Evolutionary conservation across 2,113 vertebrate species (phyloP).

Genomic region (Clarias gariepinus): DNA sequence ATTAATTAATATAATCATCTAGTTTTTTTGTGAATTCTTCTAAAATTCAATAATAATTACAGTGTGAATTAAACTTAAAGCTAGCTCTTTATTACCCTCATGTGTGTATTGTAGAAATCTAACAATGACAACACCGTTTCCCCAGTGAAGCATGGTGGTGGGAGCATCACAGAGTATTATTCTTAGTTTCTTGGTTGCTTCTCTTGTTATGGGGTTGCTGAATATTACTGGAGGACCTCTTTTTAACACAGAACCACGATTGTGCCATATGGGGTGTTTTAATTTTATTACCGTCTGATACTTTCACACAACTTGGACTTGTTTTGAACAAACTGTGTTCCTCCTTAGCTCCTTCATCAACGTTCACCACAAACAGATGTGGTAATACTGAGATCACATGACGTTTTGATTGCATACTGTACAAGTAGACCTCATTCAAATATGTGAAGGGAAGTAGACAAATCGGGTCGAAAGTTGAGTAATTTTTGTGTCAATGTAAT

Average conservation of each 20-base stretch:
- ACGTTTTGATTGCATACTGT: neutral
- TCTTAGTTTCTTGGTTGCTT: neutral
- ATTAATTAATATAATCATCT: no score
- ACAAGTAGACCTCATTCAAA: neutral
- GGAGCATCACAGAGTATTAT: neutral
- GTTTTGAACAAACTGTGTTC: neutral
- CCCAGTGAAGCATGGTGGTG: neutral
- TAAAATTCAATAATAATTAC: no score
- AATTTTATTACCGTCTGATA: neutral
- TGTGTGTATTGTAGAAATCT: neutral
- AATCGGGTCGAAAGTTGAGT: neutral
- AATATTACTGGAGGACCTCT: neutral
- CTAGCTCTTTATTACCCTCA: neutral
- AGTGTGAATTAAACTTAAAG: no score
- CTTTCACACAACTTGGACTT: neutral
- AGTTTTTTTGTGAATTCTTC: no score
- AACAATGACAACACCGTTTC: neutral
- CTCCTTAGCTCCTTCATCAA: neutral
- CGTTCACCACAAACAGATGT: neutral
- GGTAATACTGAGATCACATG: neutral
- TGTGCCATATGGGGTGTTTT: no score
- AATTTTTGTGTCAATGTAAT: neutral
- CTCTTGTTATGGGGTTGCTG: no score
- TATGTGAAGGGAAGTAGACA: neutral
- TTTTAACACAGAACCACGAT: neutral